Evolutionary conservation across 2,797 vertebrate genomes (phyloP).

Genomic region (Lophura swinhoii): DNA sequence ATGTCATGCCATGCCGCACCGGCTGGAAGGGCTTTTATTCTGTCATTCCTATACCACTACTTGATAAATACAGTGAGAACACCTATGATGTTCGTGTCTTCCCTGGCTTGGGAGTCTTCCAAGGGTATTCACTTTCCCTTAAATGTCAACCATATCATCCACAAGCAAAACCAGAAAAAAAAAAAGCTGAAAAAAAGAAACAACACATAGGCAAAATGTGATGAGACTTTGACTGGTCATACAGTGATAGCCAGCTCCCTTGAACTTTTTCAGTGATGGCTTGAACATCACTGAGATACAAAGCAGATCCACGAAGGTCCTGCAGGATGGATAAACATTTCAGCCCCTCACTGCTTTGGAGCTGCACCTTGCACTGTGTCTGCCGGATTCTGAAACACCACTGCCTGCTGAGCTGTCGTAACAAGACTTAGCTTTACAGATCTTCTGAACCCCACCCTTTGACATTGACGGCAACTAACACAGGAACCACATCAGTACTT

Average conservation of each 20-base stretch:
- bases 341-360: neutral
- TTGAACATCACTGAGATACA: neutral
- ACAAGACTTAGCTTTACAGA: neutral
- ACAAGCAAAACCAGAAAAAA: neutral
- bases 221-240: neutral
- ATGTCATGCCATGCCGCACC: neutral
- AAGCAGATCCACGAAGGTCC: neutral
- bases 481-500: neutral
- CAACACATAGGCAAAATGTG: neutral
- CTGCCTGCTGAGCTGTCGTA: neutral
- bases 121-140: neutral
- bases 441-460: neutral
- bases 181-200: neutral
- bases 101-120: neutral
- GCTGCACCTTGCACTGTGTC: neutral
- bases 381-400: neutral
- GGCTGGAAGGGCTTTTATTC: neutral
- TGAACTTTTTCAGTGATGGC: neutral
- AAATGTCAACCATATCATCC: neutral
- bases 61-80: neutral
- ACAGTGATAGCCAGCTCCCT: neutral
- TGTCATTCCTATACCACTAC: neutral
- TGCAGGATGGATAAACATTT: neutral
- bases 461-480: neutral
- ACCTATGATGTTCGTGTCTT: neutral